Base-by-base conservation (phyloP, 2,888 invertebrate genomes). In the Pteria penguin region DNA sequence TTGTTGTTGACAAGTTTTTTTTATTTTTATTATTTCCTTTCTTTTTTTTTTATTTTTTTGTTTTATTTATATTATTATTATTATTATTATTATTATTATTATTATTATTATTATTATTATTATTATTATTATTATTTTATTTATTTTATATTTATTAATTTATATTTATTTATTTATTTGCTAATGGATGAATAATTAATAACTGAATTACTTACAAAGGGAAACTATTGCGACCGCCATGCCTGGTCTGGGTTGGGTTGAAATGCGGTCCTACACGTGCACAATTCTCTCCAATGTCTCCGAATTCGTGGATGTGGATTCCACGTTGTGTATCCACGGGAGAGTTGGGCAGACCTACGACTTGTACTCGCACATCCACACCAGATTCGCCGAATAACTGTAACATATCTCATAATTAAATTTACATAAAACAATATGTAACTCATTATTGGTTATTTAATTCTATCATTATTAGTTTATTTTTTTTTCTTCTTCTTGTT, bases 161-260 rank as follows among this genome's bases (percentile, higher is more conserved):
- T n/a, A n/a, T n/a, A n/a, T n/a, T n/a, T n/a, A n/a, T n/a, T n/a
- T n/a, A n/a, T n/a, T n/a, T n/a, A n/a, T n/a, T n/a, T n/a, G n/a
- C n/a, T n/a, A n/a, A n/a, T n/a, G n/a, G n/a, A n/a, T n/a, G n/a
- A n/a, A n/a, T n/a, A n/a, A n/a, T n/a, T n/a, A n/a, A n/a, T n/a
- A n/a, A n/a, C n/a, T n/a, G n/a, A n/a, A n/a, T n/a, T n/a, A n/a
- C 82, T 79, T 79, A 85, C 84, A 76, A 81, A 29, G 84, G 82
- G 54, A 82, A 83, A 33, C 81, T 85, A 57, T 82, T 79, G 55
- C 76, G 75, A 26, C 82, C 81, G 14, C 84, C 84, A 66, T 85
- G 84, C 27, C 82, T 80, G 8, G 83, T 83, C 52, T 82, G 80
- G 60, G 76, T 74, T 1, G 84, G 84, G 75, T 85, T 85, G 61